Evolutionary conservation across 2,113 vertebrate genomes (phyloP).

Genomic region (Strix uralensis): DNA sequence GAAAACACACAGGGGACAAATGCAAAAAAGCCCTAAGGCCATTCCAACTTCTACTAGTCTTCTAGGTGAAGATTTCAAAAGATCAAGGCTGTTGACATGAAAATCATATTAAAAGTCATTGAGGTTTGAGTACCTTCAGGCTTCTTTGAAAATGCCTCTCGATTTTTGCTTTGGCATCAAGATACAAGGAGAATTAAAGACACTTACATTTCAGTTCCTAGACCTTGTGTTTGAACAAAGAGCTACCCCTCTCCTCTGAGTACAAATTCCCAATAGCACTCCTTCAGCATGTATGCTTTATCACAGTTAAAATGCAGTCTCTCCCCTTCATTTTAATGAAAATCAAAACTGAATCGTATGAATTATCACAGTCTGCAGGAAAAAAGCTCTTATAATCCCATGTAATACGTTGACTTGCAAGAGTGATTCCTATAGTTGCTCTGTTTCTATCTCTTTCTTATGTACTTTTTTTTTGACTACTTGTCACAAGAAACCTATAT

Average conservation of each 20-base stretch:
- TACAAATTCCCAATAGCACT: slow-evolving; percentile 1
- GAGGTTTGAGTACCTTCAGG: background rate
- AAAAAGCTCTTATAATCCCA: background rate
- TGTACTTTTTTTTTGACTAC: background rate
- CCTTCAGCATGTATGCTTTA: background rate
- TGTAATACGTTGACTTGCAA: background rate
- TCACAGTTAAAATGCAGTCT: background rate
- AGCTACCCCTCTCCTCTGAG: background rate
- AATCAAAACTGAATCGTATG: slow-evolving; percentile 23
- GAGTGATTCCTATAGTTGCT: background rate
- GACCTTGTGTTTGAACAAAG: background rate
- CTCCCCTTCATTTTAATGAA: slow-evolving; percentile 5
- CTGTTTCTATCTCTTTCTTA: background rate
- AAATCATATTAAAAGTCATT: background rate
- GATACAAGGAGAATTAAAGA: background rate
- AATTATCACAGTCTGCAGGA: background rate
- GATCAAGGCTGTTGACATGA: background rate
- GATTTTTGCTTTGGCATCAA: background rate
- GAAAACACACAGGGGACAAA: background rate
- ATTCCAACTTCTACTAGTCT: background rate
- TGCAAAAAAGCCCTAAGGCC: background rate
- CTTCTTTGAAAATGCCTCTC: background rate
- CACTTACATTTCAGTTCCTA: background rate
- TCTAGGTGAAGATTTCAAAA: background rate
- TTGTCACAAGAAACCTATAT: background rate